Evolutionary conservation across 2,888 invertebrate species (phyloP), one percentile per base, ranked within the genome.

Genomic region (Euplexia lucipara): DNA sequence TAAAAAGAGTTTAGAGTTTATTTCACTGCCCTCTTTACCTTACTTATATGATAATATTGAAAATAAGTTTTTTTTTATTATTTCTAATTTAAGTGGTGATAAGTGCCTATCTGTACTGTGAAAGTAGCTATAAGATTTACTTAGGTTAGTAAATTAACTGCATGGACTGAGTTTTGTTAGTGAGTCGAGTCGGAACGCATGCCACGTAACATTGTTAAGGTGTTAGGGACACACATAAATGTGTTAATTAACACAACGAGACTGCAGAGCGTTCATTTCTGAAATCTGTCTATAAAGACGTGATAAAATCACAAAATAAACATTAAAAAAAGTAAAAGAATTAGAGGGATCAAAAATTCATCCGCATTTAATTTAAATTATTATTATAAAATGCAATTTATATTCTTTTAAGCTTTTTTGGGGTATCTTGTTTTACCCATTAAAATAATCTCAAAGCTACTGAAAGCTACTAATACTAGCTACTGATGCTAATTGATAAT

Each of bases 111-210:
- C 22, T 1, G 7, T 12, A 14, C 10, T 0, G 41, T 30, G 14
- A 44, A 30, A 45, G 5, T 30, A 44, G 7, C 18, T n/a, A 0
- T 44, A 37, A 37, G 18, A 45, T 34, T 14, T 4, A 67, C 7
- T 42, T 20, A 8, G 5, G 10, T 35, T 42, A 32, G 12, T n/a
- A 22, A 18, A 34, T 32, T 26, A 26, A 7, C 3, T 30, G 18
- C 22, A 37, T 18, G 30, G 7, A 67, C n/a, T 32, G 3, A 44
- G 30, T 53, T 64, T 52, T 49, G 20, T 32, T 53, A 8, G 16
- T 35, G 12, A 37, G 8, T 9, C 8, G 18, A 45, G 22, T 54
- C n/a, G 9, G 10, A 22, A 37, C 16, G 18, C 26, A 45, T 42
- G 51, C 18, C 26, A 39, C 18, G 34, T 14, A n/a, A 47, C 18